Evolutionary conservation across 2,888 invertebrate genomes (phyloP).

Genomic region (Drosophila phalerata): DNA sequence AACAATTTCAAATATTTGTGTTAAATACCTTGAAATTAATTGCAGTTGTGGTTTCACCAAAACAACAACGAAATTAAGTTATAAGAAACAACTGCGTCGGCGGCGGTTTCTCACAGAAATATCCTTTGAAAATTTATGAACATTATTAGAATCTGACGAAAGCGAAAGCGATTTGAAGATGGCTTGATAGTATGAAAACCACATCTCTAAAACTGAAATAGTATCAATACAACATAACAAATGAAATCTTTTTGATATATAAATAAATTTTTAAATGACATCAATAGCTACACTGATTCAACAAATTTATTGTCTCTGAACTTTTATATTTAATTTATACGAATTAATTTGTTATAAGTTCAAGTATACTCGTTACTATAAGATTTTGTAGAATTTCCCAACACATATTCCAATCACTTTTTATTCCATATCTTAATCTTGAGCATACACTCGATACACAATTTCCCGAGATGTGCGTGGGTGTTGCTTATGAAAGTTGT

Average conservation of each 20-base stretch:
- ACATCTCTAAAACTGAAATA: no score
- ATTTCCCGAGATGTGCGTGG: constrained; percentile 38
- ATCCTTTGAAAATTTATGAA: background rate
- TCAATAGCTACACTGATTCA: no score
- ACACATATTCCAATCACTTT: constrained; percentile 33
- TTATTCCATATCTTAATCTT: constrained; percentile 50
- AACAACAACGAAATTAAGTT: constrained; percentile 27
- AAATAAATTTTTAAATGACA: no score
- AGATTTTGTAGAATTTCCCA: background rate
- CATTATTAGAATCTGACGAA: background rate
- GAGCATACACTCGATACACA: constrained; percentile 43
- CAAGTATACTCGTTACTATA: background rate
- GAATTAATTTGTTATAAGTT: background rate
- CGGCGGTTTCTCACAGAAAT: constrained; percentile 34
- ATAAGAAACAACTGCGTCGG: constrained; percentile 28
- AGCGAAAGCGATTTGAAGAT: no score
- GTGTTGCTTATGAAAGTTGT: constrained; percentile 57
- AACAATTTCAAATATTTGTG: constrained; percentile 82
- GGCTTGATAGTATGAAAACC: no score
- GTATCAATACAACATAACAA: no score
- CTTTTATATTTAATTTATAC: no score
- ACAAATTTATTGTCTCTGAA: no score
- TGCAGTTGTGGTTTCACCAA: constrained; percentile 54
- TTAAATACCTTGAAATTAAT: constrained; percentile 81
- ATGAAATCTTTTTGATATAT: no score